A percentile compares a stretch with the other conserved stretches of the same genome.
Evolutionary conservation across 2,888 invertebrate genomes (phyloP).

Genomic region (Monopis laevigella): DNA sequence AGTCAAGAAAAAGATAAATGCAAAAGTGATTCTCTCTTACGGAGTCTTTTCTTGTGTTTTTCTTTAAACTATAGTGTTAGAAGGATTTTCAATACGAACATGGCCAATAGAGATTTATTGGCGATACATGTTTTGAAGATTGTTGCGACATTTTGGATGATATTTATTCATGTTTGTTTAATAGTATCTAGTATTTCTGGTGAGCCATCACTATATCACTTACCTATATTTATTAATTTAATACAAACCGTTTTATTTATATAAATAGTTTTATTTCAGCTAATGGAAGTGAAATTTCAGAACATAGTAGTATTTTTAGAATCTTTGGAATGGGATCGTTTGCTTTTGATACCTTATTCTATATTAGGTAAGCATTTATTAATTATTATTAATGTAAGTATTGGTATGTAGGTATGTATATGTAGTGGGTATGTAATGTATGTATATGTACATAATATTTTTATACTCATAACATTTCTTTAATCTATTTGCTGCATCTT

Average conservation of each 20-base stretch:
- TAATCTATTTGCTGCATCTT: too few relatives aligned
- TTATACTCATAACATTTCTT: too few relatives aligned
- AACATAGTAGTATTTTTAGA: slow-evolving; percentile 50
- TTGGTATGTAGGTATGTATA: too few relatives aligned
- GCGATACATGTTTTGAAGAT: slow-evolving; percentile 71
- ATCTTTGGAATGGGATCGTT: slow-evolving; percentile 65
- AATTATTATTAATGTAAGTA: too few relatives aligned
- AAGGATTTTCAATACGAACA: slow-evolving; percentile 51
- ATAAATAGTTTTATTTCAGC: slow-evolving; percentile 46
- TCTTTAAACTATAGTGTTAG: slow-evolving; percentile 47
- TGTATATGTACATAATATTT: too few relatives aligned
- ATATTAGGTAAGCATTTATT: slow-evolving; percentile 70
- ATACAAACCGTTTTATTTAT: neutral
- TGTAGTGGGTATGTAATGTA: too few relatives aligned
- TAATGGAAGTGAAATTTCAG: slow-evolving; percentile 44
- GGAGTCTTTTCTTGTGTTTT: slow-evolving; percentile 45
- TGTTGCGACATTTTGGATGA: slow-evolving; percentile 72
- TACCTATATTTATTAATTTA: neutral
- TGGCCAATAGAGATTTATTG: slow-evolving; percentile 58
- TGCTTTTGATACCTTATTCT: slow-evolving; percentile 70
- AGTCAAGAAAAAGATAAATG: slow-evolving; percentile 30
- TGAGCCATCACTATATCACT: slow-evolving; percentile 23
- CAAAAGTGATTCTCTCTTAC: slow-evolving; percentile 28
- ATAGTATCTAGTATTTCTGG: slow-evolving; percentile 73
- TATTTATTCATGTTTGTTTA: slow-evolving; percentile 70